A percentile compares a stretch with the other conserved stretches of the same genome.
phyloP scores from a whole-genome alignment of 2,888 invertebrate species.

The Dicyrtoma fusca region DNA sequence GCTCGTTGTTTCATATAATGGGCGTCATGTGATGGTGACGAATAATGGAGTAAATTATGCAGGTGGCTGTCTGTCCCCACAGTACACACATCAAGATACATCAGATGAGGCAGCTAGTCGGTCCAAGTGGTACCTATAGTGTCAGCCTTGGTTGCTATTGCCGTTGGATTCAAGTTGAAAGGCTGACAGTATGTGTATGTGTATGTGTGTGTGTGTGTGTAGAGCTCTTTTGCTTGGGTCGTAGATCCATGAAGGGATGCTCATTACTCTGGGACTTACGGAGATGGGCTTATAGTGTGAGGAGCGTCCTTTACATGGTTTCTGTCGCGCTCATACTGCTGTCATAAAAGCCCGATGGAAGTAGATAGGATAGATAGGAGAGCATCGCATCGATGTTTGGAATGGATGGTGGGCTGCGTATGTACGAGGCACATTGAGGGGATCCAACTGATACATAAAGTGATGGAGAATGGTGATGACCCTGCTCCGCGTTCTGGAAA shows the following conservation, averaged over 20 bases:
- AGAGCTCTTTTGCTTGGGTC: background rate
- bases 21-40: constrained; percentile 29
- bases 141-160: constrained; percentile 1
- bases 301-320: too few species aligned
- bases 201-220: background rate
- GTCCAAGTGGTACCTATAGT: background rate
- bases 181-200: background rate
- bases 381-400: constrained; percentile 3
- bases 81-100: constrained; percentile 12
- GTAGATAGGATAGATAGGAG: too few species aligned
- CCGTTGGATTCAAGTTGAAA: background rate
- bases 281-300: too few species aligned
- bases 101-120: constrained; percentile 3
- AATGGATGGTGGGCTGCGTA: background rate
- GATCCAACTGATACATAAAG: too few species aligned
- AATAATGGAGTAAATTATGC: constrained; percentile 31
- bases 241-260: too few species aligned
- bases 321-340: too few species aligned
- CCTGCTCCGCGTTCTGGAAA: constrained; percentile 7
- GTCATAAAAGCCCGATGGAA: too few species aligned
- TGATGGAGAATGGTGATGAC: background rate
- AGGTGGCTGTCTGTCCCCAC: constrained; percentile 25
- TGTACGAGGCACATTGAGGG: background rate
- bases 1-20: constrained; percentile 5
- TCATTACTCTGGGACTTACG: too few species aligned